Conservation (phyloP, 2,888 invertebrate species). For the Sinodicranocentrus sp. region DNA sequence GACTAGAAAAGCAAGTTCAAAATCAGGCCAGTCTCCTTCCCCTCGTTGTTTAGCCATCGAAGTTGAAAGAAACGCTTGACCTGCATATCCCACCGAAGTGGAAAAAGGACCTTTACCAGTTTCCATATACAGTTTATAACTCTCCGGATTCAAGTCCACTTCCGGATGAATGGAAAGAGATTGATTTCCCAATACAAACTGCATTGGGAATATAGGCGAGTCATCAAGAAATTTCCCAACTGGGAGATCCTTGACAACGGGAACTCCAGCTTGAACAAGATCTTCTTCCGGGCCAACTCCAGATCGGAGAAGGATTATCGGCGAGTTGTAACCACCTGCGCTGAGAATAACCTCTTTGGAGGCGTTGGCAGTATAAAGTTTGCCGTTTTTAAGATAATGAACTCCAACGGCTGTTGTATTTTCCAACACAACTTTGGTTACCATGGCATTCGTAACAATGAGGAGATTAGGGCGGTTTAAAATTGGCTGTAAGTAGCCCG, state of each 20-base stretch:
- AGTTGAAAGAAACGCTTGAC: conserved; percentile 52
- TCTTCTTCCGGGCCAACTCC: conserved; percentile 60
- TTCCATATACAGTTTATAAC: background rate
- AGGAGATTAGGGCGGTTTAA: conserved; percentile 16
- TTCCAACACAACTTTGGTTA: conserved; percentile 12
- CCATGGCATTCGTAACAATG: conserved; percentile 32
- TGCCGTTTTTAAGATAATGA: background rate
- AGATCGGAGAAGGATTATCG: conserved; percentile 52
- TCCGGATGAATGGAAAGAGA: conserved; percentile 5
- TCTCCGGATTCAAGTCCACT: conserved; percentile 24
- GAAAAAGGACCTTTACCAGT: conserved; percentile 46
- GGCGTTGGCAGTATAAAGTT: conserved; percentile 27
- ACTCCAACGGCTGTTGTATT: conserved; percentile 35
- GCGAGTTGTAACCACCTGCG: conserved; percentile 39
- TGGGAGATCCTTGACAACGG: conserved; percentile 31
- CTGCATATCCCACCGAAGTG: conserved; percentile 18
- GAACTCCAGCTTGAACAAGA: background rate
- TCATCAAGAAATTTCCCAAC: conserved; percentile 55
- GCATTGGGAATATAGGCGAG: conserved; percentile 2
- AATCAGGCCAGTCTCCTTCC: conserved; percentile 49
- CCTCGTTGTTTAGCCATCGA: conserved; percentile 26
- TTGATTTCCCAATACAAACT: conserved; percentile 29
- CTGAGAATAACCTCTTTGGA: conserved; percentile 74
- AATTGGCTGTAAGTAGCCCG: conserved; percentile 29
- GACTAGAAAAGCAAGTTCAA: conserved; percentile 15